These are phyloP conservation scores for Eidolon helvum DNA, from an alignment of 2,113 vertebrate species.

Conservation along the genomic window DNA sequence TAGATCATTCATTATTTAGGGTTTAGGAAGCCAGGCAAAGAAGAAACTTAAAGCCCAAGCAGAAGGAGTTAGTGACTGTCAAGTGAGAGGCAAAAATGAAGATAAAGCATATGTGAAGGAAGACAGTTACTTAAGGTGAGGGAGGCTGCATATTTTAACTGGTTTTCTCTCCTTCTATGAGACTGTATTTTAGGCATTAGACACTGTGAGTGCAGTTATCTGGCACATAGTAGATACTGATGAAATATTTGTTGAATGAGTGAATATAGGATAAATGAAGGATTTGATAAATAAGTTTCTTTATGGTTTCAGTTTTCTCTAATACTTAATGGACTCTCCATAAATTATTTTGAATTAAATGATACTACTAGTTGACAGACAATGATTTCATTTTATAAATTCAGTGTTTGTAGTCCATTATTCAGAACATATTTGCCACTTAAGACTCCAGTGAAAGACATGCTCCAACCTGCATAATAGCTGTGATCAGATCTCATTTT, in stretches of 20 bases:
- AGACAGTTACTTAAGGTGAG: background rate
- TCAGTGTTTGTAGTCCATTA: background rate
- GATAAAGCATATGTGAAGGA: background rate
- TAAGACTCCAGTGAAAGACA: background rate
- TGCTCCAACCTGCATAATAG: background rate
- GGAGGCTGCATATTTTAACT: background rate
- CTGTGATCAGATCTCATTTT: background rate
- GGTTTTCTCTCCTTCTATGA: background rate
- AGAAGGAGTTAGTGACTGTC: conserved; percentile 26
- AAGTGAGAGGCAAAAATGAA: conserved; percentile 14
- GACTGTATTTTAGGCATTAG: background rate
- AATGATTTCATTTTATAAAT: background rate
- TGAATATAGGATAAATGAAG: background rate
- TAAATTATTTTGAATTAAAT: conserved; percentile 32
- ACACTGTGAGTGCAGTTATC: background rate
- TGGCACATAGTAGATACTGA: background rate
- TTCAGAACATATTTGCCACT: background rate
- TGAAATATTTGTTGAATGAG: background rate
- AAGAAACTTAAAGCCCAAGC: background rate
- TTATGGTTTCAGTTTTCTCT: background rate
- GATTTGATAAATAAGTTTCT: background rate
- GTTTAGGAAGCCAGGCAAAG: background rate
- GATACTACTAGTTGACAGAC: background rate
- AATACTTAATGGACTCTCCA: background rate
- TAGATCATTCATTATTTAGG: conserved; percentile 18